phyloP scores from a whole-genome alignment of 2,113 vertebrate genomes.

The Rhinopomastus cyanomelas region DNA sequence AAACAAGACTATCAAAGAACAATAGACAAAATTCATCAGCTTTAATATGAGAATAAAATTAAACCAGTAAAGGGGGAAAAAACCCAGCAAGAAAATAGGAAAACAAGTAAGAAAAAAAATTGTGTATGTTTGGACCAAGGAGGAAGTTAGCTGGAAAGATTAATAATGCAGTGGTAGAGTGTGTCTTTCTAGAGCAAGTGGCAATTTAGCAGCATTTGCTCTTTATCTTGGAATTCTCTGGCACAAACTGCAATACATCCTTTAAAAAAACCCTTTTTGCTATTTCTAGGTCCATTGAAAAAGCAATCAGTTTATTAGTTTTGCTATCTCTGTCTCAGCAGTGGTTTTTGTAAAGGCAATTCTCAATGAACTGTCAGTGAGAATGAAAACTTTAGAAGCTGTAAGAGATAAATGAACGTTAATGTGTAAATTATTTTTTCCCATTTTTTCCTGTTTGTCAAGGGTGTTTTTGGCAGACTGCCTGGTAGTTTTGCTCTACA shows the following conservation, averaged over 20 bases:
- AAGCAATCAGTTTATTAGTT: background rate
- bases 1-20: background rate
- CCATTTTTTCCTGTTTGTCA: background rate
- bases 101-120: background rate
- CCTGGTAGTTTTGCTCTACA: background rate
- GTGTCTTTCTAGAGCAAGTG: background rate
- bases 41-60: background rate
- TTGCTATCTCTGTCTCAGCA: background rate
- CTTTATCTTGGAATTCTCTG: background rate
- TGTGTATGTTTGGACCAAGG: background rate
- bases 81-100: background rate
- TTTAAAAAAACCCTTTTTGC: background rate
- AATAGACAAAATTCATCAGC: background rate
- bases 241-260: background rate
- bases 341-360: background rate
- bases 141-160: background rate
- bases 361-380: background rate
- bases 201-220: background rate
- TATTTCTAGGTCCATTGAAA: background rate
- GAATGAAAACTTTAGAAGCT: background rate
- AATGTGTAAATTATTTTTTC: background rate
- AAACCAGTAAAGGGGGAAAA: background rate
- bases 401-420: background rate
- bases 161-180: background rate
- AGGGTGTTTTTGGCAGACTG: background rate